phyloP scores from a whole-genome alignment of 2,797 vertebrate species.

The Paratrypauchen microcephalus region DNA sequence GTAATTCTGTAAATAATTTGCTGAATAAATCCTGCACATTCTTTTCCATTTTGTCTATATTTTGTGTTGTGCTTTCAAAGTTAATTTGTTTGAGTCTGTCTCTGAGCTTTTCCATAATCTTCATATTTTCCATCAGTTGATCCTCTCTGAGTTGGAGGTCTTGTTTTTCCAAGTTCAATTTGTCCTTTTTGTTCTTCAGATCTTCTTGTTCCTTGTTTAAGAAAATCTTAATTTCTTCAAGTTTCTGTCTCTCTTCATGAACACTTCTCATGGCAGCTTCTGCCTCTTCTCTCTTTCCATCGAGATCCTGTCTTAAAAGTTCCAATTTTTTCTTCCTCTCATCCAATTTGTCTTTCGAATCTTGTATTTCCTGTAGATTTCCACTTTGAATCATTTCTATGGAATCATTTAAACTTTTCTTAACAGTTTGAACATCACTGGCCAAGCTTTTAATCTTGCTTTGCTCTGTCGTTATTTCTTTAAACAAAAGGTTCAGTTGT shows the following conservation, averaged over 20 bases:
- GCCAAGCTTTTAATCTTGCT: not conserved
- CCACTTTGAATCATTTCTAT: not conserved
- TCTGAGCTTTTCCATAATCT: not conserved
- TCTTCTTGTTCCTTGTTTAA: not conserved
- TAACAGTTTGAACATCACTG: not conserved
- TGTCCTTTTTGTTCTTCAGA: constrained; percentile 3
- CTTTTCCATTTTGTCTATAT: not conserved
- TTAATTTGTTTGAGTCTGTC: not conserved
- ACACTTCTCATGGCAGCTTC: not conserved
- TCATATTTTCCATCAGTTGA: not conserved
- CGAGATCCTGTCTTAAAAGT: not conserved
- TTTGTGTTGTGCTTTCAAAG: not conserved
- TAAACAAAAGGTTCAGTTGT: not conserved
- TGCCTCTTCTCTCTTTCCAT: not conserved
- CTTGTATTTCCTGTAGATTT: not conserved
- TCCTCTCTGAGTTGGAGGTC: not conserved
- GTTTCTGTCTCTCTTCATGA: not conserved
- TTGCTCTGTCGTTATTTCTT: constrained; percentile 13
- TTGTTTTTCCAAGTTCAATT: not conserved
- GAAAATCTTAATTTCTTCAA: not conserved
- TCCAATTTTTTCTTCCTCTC: not conserved
- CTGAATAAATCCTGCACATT: not conserved
- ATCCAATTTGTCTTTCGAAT: not conserved
- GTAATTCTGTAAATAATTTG: not conserved
- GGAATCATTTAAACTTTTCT: not conserved